Percentiles rank a stretch among this genome's conserved stretches.
phyloP scores from a whole-genome alignment of 2,888 invertebrate species.

The Latrodectus elegans region DNA sequence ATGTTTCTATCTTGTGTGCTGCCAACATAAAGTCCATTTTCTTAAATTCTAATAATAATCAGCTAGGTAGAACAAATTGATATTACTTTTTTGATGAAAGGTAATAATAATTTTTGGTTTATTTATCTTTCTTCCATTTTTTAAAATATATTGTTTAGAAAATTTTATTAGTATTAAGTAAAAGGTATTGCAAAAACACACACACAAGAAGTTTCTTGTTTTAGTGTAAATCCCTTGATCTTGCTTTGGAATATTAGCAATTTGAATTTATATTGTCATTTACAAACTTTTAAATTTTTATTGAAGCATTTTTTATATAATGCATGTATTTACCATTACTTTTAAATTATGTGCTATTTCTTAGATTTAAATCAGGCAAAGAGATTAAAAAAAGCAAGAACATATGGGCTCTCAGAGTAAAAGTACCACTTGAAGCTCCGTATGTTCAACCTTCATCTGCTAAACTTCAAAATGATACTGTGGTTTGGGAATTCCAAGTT shows the following conservation, averaged over 20 bases:
- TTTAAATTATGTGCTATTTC: no score
- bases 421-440: conserved; percentile 75
- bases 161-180: background rate
- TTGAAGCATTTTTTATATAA: background rate
- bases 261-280: no score
- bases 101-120: background rate
- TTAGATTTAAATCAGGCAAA: conserved; percentile 86
- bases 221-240: no score
- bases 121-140: background rate
- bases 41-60: no score
- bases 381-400: conserved; percentile 90
- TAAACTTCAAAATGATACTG: conserved; percentile 70
- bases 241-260: no score
- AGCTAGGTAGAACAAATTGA: no score
- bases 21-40: no score
- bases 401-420: conserved; percentile 87
- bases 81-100: background rate
- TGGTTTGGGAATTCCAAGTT: conserved; percentile 59
- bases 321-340: background rate
- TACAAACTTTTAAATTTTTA: no score
- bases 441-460: conserved; percentile 72
- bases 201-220: no score
- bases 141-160: background rate
- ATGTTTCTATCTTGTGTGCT: no score
- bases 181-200: no score